These are phyloP conservation scores for Poeciliopsis turrubarensis DNA, from an alignment of 2,113 vertebrate species.

Conservation along the genomic window DNA sequence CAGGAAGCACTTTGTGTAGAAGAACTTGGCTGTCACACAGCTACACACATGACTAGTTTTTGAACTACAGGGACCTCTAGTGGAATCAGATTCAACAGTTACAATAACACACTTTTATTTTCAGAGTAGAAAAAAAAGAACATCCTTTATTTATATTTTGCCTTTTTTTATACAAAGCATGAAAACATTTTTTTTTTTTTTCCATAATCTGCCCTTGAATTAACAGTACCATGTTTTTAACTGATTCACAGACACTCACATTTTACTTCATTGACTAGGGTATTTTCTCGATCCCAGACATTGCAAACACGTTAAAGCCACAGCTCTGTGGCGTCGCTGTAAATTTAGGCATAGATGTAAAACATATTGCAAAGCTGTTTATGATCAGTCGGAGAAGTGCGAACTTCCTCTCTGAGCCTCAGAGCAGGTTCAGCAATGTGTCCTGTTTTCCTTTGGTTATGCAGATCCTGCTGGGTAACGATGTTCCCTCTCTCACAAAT, in stretches of 20 bases:
- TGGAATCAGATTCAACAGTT: slow-evolving; percentile 76
- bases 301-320: slow-evolving; percentile 47
- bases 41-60: slow-evolving; percentile 71
- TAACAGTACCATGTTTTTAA: slow-evolving; percentile 16
- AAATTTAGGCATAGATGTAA: slow-evolving; percentile 34
- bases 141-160: background rate
- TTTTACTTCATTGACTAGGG: slow-evolving; percentile 20
- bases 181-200: background rate
- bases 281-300: slow-evolving; percentile 30
- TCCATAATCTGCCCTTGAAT: slow-evolving; percentile 6
- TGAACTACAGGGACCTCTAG: slow-evolving; percentile 96
- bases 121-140: slow-evolving; percentile 31
- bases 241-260: slow-evolving; percentile 25
- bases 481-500: slow-evolving; percentile 40
- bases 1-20: slow-evolving; percentile 27
- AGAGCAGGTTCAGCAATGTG: slow-evolving; percentile 68
- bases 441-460: slow-evolving; percentile 72
- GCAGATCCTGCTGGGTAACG: slow-evolving; percentile 70
- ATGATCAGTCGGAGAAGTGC: slow-evolving; percentile 70
- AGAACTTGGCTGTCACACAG: slow-evolving; percentile 43
- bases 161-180: slow-evolving; percentile 7
- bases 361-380: slow-evolving; percentile 60
- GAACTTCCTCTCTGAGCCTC: slow-evolving; percentile 63
- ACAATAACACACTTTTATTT: slow-evolving; percentile 31
- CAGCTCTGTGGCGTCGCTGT: slow-evolving; percentile 41